Percentiles rank a stretch among this genome's conserved stretches.
phyloP scores from a whole-genome alignment of 2,888 invertebrate species.

The Nycteola revayana region DNA sequence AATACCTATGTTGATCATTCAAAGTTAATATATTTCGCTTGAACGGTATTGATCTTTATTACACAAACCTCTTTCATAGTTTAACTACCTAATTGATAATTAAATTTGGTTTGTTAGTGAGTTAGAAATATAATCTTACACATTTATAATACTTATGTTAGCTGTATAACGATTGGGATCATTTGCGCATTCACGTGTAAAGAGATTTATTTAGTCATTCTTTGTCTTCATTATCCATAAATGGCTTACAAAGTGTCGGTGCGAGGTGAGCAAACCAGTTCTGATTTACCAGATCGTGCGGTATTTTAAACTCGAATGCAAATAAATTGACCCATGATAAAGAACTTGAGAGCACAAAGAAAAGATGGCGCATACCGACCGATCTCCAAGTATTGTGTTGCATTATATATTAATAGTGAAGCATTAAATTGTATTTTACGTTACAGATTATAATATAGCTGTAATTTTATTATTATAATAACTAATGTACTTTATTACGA shows the following conservation, averaged over 20 bases:
- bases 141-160: too few relatives aligned
- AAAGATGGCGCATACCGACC: constrained; percentile 33
- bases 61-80: too few relatives aligned
- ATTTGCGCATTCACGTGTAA: constrained; percentile 12
- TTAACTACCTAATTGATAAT: too few relatives aligned
- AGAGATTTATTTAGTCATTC: constrained; percentile 32
- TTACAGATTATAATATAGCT: constrained; percentile 13
- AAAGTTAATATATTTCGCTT: too few relatives aligned
- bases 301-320: constrained; percentile 74
- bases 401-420: constrained; percentile 18
- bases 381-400: constrained; percentile 23
- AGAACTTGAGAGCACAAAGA: constrained; percentile 66
- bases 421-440: constrained; percentile 14
- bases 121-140: too few relatives aligned
- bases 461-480: constrained; percentile 10
- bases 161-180: constrained; percentile 6
- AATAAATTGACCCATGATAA: constrained; percentile 69
- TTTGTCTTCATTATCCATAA: constrained; percentile 50
- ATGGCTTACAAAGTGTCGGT: constrained; percentile 43
- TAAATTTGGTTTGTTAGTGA: too few relatives aligned
- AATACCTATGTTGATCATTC: too few relatives aligned
- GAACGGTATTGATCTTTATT: too few relatives aligned
- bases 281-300: constrained; percentile 75
- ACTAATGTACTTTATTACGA: constrained; percentile 9
- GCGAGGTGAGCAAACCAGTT: constrained; percentile 68